Conservation (phyloP, 1,140 invertebrate genomes). For the Lordiphosa stackelbergi region DNA sequence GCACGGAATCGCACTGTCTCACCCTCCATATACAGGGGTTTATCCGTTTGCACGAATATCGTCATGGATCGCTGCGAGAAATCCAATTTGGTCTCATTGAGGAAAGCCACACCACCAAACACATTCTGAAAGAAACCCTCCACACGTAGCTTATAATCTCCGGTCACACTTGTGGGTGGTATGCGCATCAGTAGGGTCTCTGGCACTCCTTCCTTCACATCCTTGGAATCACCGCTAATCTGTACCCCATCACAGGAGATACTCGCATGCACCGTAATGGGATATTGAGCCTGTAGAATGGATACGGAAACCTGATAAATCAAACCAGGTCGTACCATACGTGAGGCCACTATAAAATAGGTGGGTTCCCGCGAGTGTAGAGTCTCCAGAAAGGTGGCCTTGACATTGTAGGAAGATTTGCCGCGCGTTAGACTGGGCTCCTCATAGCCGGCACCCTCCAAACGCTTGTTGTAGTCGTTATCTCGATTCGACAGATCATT, state of each 20-base stretch:
- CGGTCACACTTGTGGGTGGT: slow-evolving; percentile 87
- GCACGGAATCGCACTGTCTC: slow-evolving; percentile 92
- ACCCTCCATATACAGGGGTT: slow-evolving; percentile 95
- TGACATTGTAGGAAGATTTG: slow-evolving; percentile 64
- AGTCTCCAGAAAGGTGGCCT: slow-evolving; percentile 59
- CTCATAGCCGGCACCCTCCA: slow-evolving; percentile 25
- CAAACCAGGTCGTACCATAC: slow-evolving; percentile 90
- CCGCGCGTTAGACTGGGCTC: slow-evolving; percentile 55
- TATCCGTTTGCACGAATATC: slow-evolving; percentile 96
- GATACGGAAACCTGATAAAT: slow-evolving; percentile 90
- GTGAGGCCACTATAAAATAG: slow-evolving; percentile 92
- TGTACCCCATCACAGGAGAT: slow-evolving; percentile 93
- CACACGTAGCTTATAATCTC: slow-evolving; percentile 90
- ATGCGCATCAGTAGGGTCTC: slow-evolving; percentile 91
- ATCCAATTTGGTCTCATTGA: slow-evolving; percentile 87
- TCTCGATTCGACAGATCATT: slow-evolving; percentile 56
- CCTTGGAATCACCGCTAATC: slow-evolving; percentile 85
- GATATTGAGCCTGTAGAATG: slow-evolving; percentile 84
- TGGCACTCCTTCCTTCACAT: slow-evolving; percentile 87
- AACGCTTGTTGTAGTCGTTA: slow-evolving; percentile 46
- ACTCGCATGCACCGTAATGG: slow-evolving; percentile 88
- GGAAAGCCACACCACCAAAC: slow-evolving; percentile 89
- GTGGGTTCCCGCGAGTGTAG: slow-evolving; percentile 78
- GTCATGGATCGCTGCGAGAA: slow-evolving; percentile 95
- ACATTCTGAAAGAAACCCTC: slow-evolving; percentile 92